Percentiles rank a stretch among this genome's conserved stretches.
Evolutionary conservation across 2,888 invertebrate genomes (phyloP).

Genomic region (Brachyopa scutellaris): DNA sequence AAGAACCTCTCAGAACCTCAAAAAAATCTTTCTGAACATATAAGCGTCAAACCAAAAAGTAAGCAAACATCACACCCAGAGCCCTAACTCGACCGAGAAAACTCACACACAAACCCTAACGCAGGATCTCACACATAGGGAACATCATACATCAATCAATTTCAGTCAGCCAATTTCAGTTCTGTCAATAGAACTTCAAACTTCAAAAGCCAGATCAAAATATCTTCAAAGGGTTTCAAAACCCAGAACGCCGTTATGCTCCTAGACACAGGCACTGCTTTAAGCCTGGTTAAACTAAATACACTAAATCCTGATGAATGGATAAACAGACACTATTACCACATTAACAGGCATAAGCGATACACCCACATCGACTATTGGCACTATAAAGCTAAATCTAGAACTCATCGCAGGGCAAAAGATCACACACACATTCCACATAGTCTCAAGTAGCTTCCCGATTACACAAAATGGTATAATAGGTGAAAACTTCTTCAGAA

Average conservation of each 20-base stretch:
- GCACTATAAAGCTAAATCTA: neutral
- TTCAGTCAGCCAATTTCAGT: neutral
- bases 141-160: neutral
- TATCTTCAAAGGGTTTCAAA: neutral
- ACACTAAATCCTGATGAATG: neutral
- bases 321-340: neutral
- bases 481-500: neutral
- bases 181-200: neutral
- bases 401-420: neutral
- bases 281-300: neutral
- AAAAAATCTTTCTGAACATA: neutral
- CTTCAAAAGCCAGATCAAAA: slow-evolving; percentile 2
- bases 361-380: neutral
- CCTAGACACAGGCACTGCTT: neutral
- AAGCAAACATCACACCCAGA: neutral
- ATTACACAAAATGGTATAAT: neutral
- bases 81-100: too few species aligned
- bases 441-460: neutral
- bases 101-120: too few species aligned
- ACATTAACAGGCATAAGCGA: neutral
- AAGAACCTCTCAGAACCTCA: too few species aligned
- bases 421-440: neutral
- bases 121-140: too few species aligned
- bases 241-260: neutral
- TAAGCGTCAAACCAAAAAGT: neutral